Evolutionary conservation across 2,797 vertebrate species (phyloP), one percentile per base, ranked within the genome.

Genomic region (Pitangus sulphuratus): DNA sequence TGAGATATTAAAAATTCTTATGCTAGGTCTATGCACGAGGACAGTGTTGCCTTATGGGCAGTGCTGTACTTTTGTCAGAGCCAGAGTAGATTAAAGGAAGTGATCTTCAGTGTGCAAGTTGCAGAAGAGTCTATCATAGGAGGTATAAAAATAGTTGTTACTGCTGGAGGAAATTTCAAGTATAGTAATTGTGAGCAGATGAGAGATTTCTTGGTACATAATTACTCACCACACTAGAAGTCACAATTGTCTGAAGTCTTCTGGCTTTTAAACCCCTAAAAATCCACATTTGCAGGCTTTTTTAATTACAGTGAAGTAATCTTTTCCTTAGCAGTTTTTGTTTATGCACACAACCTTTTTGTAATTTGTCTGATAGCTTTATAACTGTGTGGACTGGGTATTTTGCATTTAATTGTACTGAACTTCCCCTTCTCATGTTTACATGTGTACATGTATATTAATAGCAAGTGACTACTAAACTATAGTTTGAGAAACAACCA

Each of bases 1-100:
- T 15, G 39, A 57, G 31, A 57, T 42, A 25, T 2, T 45, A 33
- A n/a, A 78, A 68, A n/a, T 42, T 18, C 12, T 39, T 78, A 16
- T 1, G 2, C 5, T 9, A 42, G 20, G 5, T 62, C 26, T 68
- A 1, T 28, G 20, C 5, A 5, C 47, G 5, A 15, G 21, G 31
- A 8, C 24, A 33, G 4, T 42, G 15, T 51, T 76, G 31, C 31
- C 61, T 77, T 70, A 25, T 65, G 22, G 22, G 12, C 30, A 53
- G 19, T 37, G 11, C 64, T 61, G 13, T 65, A 45, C 13, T 78
- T 87, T 7, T 33, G n/a, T 69, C 25, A 82, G 56, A 54, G 39
- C 14, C 11, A 61, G 28, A 58, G 20, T 26, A 60, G 39, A 28
- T 18, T 54, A 20, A 61, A 53, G 35, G 8, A 53, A 53, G 30